Evolutionary conservation across 2,888 invertebrate genomes (phyloP).

Genomic region (Himalopsyche anomala): DNA sequence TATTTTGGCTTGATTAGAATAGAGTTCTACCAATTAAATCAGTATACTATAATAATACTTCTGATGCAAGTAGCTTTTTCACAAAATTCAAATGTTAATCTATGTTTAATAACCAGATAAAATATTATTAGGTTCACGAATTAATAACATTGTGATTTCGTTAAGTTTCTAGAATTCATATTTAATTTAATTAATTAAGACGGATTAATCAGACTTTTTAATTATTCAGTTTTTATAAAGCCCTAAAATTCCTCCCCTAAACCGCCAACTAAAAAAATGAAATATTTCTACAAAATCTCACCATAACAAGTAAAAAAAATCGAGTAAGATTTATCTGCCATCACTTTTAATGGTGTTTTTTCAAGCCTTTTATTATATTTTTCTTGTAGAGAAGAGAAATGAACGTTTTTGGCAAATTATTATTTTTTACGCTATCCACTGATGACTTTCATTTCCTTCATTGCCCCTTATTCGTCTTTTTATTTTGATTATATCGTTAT

Average conservation of each 20-base stretch:
- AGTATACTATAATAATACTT: too few species aligned
- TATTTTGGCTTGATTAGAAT: too few species aligned
- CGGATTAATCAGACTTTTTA: background rate
- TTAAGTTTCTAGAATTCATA: too few species aligned
- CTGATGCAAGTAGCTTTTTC: too few species aligned
- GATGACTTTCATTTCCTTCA: conserved; percentile 15
- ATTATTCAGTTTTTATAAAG: background rate
- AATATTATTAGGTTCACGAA: too few species aligned
- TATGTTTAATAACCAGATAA: too few species aligned
- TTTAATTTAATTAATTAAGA: too few species aligned
- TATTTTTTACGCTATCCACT: conserved; percentile 8
- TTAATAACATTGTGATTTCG: too few species aligned
- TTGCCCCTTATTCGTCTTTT: background rate
- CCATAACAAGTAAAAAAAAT: conserved; percentile 23
- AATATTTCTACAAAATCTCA: background rate
- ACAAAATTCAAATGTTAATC: too few species aligned
- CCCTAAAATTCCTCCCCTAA: background rate
- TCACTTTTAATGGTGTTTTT: conserved; percentile 21
- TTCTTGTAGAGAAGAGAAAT: conserved; percentile 3
- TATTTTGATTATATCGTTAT: background rate
- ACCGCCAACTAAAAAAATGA: background rate
- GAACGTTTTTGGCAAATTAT: conserved; percentile 19
- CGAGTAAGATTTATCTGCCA: conserved; percentile 8
- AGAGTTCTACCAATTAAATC: too few species aligned
- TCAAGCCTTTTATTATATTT: conserved; percentile 34